Percentiles rank a stretch among this genome's conserved stretches.
Conservation (phyloP, 2,888 invertebrate genomes). For the Coremacera marginata region DNA sequence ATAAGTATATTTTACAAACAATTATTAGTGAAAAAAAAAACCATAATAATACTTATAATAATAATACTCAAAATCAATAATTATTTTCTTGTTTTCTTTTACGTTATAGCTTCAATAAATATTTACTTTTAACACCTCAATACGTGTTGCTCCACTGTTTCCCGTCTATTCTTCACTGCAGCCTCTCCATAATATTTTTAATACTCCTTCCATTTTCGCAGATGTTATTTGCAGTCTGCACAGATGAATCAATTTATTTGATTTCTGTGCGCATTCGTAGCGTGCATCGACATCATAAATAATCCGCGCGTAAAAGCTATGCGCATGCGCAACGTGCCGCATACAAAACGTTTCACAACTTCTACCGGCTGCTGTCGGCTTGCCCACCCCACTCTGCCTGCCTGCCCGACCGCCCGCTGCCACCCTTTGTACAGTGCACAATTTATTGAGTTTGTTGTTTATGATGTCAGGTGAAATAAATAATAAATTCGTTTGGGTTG, state of each 20-base stretch:
- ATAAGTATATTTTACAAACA: no score
- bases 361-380: constrained; percentile 38
- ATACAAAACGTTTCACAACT: constrained; percentile 45
- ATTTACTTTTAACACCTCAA: no score
- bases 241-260: constrained; percentile 53
- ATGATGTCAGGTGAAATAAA: constrained; percentile 69
- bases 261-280: constrained; percentile 37
- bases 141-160: no score
- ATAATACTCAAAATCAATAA: no score
- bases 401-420: constrained; percentile 38
- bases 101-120: no score
- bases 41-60: no score
- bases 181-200: no score
- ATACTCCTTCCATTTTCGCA: no score
- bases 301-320: constrained; percentile 30
- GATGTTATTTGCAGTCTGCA: constrained; percentile 29
- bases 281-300: constrained; percentile 55
- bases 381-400: constrained; percentile 14
- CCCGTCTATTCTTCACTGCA: no score
- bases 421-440: constrained; percentile 43
- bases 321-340: constrained; percentile 34
- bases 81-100: no score
- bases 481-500: constrained; percentile 68
- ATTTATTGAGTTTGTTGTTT: constrained; percentile 67
- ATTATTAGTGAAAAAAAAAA: no score